Base-by-base conservation (phyloP, 2,797 vertebrate genomes). In the Antrozous pallidus region DNA sequence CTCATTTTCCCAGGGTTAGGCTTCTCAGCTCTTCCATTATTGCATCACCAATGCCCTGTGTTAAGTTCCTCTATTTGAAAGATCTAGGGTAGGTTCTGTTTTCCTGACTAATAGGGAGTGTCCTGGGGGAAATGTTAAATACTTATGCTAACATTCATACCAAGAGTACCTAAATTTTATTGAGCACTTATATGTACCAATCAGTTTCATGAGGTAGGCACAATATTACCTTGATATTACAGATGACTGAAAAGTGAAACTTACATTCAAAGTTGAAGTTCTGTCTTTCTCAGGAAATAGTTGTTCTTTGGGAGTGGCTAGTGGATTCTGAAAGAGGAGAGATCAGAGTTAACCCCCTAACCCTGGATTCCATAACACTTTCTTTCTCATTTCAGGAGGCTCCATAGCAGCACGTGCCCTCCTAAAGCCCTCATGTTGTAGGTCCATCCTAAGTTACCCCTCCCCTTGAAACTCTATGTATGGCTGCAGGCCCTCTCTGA, bases 191-290 rank as follows among this genome's bases (percentile, higher is more conserved):
- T 54, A 33, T 38, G 65, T 54, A n/a, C n/a, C 81, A 92, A 33
- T 85, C 83, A 67, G 3, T 31, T 17, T 87, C 22, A 42, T 24
- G 36, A 79, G 5, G 2, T 45, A 40, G 24, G 17, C 13, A 18
- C 18, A 20, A 65, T 17, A 42, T 65, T 40, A 81, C 14, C 10
- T 13, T 71, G 14, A 77, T 11, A 26, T 54, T 36, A 36, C 40
- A 69, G 75, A 14, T 61, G 28, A 61, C 33, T 80, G 82, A 94
- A 94, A 96, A 95, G n/a, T 5, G 17, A 94, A 45, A 58, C 28
- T 95, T 71, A 11, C 22, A 24, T 67, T 65, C 40, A 58, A 88
- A 92, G 33, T 14, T 38, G 36, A 81, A 67, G 17, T 78, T 69
- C n/a, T 81, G 5, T 67, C 38, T 91, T 95, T 70, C 20, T 78